These are phyloP conservation scores for Notarius quadriscutis DNA, from an alignment of 2,113 vertebrate species.

Conservation along the genomic window DNA sequence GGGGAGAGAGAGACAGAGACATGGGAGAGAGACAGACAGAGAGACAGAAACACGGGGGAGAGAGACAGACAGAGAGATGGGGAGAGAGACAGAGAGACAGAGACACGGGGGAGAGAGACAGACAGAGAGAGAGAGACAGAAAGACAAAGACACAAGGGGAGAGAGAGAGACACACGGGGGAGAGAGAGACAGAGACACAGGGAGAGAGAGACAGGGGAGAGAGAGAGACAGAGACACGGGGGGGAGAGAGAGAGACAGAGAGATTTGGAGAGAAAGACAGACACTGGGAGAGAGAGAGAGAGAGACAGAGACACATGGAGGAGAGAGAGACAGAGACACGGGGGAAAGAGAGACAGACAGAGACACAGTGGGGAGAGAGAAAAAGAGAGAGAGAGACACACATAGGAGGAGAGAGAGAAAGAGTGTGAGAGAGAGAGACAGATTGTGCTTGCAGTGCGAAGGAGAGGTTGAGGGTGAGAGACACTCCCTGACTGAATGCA, in stretches of 20 bases:
- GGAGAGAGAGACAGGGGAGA: not conserved
- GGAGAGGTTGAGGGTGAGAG: too few species aligned
- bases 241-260: not conserved
- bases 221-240: not conserved
- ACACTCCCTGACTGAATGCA: too few species aligned
- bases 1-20: not conserved
- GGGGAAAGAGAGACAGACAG: slow-evolving; percentile 44
- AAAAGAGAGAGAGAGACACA: not conserved
- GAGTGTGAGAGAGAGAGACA: not conserved
- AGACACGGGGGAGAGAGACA: not conserved
- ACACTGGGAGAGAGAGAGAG: not conserved
- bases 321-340: not conserved
- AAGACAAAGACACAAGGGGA: not conserved
- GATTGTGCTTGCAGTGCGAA: too few species aligned
- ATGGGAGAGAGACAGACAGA: not conserved
- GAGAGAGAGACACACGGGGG: slow-evolving; percentile 14
- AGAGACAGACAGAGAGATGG: slow-evolving; percentile 42
- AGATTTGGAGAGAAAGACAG: not conserved
- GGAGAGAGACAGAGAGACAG: not conserved
- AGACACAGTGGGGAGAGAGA: slow-evolving; percentile 15
- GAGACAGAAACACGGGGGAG: not conserved
- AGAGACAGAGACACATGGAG: not conserved
- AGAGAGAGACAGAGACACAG: not conserved
- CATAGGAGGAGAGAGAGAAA: slow-evolving; percentile 27
- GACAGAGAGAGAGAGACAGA: not conserved